Conservation (phyloP, 1,140 invertebrate genomes). For the Thereuonema tuberculata region DNA sequence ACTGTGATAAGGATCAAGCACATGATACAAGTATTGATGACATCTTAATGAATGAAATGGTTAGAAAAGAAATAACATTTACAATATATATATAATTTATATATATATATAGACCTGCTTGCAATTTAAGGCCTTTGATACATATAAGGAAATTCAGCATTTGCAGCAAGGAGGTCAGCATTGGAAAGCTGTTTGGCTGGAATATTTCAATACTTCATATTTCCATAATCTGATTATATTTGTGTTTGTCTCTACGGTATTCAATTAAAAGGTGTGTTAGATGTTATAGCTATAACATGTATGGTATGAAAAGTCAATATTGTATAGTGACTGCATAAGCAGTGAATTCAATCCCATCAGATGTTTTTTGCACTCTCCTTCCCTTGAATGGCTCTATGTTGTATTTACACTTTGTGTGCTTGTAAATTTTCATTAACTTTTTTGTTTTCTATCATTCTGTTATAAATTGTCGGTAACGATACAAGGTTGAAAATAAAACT, state of each 20-base stretch:
- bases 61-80: background rate
- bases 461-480: too few relatives aligned
- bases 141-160: background rate
- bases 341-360: too few relatives aligned
- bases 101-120: too few relatives aligned
- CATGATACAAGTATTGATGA: background rate
- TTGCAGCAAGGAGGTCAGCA: background rate
- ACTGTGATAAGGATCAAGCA: background rate
- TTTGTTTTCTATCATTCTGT: too few relatives aligned
- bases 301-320: background rate
- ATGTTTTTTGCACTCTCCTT: too few relatives aligned
- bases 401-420: too few relatives aligned
- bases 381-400: too few relatives aligned
- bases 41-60: background rate
- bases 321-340: background rate
- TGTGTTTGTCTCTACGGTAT: background rate
- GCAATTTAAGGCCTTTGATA: background rate
- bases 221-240: background rate
- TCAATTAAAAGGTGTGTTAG: background rate
- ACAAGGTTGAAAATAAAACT: too few relatives aligned
- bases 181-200: background rate
- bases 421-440: too few relatives aligned
- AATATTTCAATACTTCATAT: background rate
- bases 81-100: background rate
- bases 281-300: too few relatives aligned